Evolutionary conservation across 1,140 invertebrate genomes (phyloP).

Genomic region (Achatina immaculata): DNA sequence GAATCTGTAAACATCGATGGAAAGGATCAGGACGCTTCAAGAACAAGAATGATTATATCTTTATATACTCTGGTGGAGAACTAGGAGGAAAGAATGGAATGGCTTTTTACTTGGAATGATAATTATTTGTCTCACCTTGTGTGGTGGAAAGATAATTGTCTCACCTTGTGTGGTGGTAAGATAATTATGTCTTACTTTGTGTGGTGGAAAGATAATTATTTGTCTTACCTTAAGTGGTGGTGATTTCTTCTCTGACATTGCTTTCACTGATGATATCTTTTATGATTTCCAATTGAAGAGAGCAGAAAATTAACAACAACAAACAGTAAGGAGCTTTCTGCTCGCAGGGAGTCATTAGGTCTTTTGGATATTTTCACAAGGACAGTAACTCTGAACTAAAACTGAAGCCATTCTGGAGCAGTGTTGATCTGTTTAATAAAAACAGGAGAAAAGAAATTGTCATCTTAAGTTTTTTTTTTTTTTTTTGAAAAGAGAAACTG

Average conservation of each 20-base stretch:
- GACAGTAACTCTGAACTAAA: not conserved
- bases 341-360: slow-evolving; percentile 18
- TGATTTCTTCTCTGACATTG: slow-evolving; percentile 70
- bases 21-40: too few relatives aligned
- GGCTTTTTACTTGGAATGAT: too few relatives aligned
- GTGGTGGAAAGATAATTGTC: too few relatives aligned
- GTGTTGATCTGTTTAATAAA: not conserved
- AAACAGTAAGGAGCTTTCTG: slow-evolving; percentile 2
- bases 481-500: too few relatives aligned
- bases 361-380: not conserved
- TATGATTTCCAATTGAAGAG: not conserved
- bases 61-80: too few relatives aligned
- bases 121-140: not conserved
- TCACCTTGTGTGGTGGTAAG: too few relatives aligned
- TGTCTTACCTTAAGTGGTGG: slow-evolving; percentile 65
- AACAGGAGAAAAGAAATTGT: too few relatives aligned
- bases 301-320: slow-evolving; percentile 28
- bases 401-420: not conserved
- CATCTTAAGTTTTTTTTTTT: too few relatives aligned
- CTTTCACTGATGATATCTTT: slow-evolving; percentile 47
- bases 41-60: too few relatives aligned
- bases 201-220: not conserved
- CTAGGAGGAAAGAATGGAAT: too few relatives aligned
- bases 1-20: too few relatives aligned
- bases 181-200: too few relatives aligned